phyloP scores from a whole-genome alignment of 2,113 vertebrate species.

The Pangasianodon hypophthalmus region DNA sequence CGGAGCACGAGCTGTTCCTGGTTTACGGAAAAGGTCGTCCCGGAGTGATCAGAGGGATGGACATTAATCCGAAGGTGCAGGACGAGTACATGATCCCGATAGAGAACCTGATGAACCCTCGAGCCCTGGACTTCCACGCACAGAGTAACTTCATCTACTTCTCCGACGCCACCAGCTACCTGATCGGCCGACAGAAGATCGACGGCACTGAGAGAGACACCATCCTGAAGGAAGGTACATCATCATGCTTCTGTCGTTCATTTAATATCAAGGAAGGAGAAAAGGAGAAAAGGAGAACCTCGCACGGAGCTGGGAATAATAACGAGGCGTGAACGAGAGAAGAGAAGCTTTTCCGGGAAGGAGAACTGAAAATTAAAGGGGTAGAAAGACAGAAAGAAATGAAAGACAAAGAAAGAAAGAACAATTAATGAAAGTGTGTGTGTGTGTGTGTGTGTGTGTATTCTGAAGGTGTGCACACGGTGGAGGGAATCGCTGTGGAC shows the following conservation, averaged over 20 bases:
- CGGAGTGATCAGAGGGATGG: slow-evolving; percentile 94
- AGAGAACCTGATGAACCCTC: slow-evolving; percentile 94
- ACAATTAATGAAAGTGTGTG: not conserved
- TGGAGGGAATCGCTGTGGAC: slow-evolving; percentile 95
- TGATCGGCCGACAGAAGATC: slow-evolving; percentile 95
- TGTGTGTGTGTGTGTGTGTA: slow-evolving; percentile 3
- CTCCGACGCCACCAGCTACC: slow-evolving; percentile 91
- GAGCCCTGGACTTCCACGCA: slow-evolving; percentile 91
- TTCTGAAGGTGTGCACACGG: slow-evolving; percentile 87
- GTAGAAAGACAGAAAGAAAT: not conserved
- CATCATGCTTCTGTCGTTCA: not conserved
- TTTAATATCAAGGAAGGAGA: not conserved
- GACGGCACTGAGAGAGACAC: slow-evolving; percentile 91
- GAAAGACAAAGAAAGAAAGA: not conserved
- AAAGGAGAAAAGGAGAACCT: too few species aligned
- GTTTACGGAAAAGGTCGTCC: slow-evolving; percentile 96
- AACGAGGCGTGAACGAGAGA: not conserved
- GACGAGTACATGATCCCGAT: slow-evolving; percentile 99
- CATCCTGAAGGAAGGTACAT: slow-evolving; percentile 88
- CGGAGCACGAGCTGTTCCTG: slow-evolving; percentile 93
- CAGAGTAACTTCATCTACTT: slow-evolving; percentile 97
- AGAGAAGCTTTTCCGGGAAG: not conserved
- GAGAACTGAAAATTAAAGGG: not conserved
- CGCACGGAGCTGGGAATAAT: not conserved
- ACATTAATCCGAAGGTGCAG: slow-evolving; percentile 91